Evolutionary conservation across 1,140 invertebrate genomes (phyloP), one percentile per base, ranked within the genome.

Genomic region (Heliconius nattereri): DNA sequence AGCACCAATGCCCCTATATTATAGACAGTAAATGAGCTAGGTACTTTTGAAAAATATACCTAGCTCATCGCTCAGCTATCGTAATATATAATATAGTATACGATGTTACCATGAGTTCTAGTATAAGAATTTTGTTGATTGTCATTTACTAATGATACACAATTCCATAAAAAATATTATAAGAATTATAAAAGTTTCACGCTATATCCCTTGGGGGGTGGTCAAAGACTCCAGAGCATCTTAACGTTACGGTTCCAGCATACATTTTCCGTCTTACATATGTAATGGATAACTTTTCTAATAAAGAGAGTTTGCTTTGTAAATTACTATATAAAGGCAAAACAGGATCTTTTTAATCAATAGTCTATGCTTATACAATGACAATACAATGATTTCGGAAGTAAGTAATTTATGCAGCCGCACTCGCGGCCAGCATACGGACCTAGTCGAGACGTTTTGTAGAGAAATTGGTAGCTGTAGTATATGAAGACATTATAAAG

Each of bases 341-440:
- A 9, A 40, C 37, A 72, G 71, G 29, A 57, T 74, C 57, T 75
- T 75, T 20, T 29, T 20, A 79, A 77, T 71, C 71, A 75, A 78
- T 66, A 83, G 40, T 73, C 45, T 73, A 40, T 40, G 70, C 20
- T 78, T 73, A 71, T 73, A 75, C 72, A 60, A 81, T 71, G 45
- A 75, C 54, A 81, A 79, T 40, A 83, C 74, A 83, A 81, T 72
- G 75, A 71, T 83, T 83, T 76, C 79, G 82, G 82, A 83, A 81
- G 79, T 81, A 72, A 78, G 77, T 81, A 76, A 83, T 83, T 77
- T 75, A 81, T 79, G 73, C 77, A 71, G n/a, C 5, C 20, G 75
- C 23, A 76, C 60, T 76, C 60, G 75, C 60, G 16, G 75, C 49
- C 75, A 71, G 29, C 75, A 71, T 49, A 76, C 37, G 26, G 23